Evolutionary conservation across 2,888 invertebrate species (phyloP).

Genomic region (Leucozona laternaria): DNA sequence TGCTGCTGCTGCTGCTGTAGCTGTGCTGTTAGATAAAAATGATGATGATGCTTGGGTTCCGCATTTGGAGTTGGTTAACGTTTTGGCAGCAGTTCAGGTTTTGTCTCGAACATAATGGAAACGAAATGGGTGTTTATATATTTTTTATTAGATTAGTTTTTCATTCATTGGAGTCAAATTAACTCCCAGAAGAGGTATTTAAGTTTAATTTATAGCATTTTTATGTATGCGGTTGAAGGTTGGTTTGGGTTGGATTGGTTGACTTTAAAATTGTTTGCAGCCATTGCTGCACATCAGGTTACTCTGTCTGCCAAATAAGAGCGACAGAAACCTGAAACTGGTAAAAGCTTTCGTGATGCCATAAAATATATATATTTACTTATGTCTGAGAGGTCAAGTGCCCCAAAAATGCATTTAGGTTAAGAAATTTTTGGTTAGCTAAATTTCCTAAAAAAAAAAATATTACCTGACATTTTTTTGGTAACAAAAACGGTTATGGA

Average conservation of each 20-base stretch:
- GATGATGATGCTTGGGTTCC: constrained; percentile 42
- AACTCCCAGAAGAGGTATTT: background rate
- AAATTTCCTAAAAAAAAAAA: no score
- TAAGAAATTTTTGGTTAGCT: no score
- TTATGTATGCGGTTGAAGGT: background rate
- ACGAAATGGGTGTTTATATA: constrained; percentile 31
- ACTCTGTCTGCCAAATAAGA: background rate
- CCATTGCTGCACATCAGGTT: background rate
- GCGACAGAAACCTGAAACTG: no score
- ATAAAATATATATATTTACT: no score
- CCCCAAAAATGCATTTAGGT: no score
- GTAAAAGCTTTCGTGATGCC: no score
- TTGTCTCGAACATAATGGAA: constrained; percentile 2
- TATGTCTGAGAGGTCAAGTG: no score
- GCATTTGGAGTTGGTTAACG: constrained; percentile 37
- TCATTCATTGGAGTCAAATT: background rate
- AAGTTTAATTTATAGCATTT: background rate
- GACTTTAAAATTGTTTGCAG: background rate
- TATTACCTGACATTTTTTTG: no score
- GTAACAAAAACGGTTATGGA: no score
- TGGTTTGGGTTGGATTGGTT: background rate
- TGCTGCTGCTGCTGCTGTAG: constrained; percentile 12
- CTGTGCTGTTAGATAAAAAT: constrained; percentile 11
- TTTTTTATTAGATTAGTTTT: constrained; percentile 22
- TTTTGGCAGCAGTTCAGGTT: constrained; percentile 53